Conservation (phyloP, 2,113 vertebrate species). For the Petromus typicus region DNA sequence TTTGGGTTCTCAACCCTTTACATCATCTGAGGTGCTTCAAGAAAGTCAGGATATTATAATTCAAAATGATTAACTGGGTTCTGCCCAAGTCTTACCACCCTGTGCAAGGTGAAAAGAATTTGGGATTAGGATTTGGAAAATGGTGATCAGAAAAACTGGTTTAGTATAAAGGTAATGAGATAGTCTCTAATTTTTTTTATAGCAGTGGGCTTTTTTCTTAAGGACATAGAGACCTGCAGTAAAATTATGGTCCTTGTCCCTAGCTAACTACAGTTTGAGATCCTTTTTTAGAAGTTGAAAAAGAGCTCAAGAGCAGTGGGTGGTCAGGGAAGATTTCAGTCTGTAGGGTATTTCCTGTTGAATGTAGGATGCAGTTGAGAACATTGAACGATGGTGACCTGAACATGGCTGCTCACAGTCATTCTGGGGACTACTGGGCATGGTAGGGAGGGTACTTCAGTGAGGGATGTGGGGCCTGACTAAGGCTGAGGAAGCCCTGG, state of each 20-base stretch:
- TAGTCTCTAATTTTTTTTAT: neutral
- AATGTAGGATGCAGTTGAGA: neutral
- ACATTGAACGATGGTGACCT: neutral
- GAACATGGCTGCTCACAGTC: neutral
- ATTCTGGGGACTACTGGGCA: neutral
- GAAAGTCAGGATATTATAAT: neutral
- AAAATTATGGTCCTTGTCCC: neutral
- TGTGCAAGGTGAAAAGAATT: neutral
- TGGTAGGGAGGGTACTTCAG: neutral
- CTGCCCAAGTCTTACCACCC: too few relatives aligned
- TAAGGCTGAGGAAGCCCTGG: neutral
- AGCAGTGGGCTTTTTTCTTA: neutral
- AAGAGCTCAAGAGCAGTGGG: neutral
- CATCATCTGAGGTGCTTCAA: neutral
- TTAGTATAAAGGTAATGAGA: neutral
- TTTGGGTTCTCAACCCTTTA: neutral
- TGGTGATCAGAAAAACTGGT: neutral
- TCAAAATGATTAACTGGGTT: neutral
- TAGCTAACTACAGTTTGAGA: neutral
- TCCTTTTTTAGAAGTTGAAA: neutral
- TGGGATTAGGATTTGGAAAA: neutral
- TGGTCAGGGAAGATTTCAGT: neutral
- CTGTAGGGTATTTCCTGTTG: neutral
- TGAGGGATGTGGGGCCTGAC: neutral
- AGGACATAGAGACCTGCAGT: neutral